Evolutionary conservation across 1,140 invertebrate genomes (phyloP), one percentile per base, ranked within the genome.

Genomic region (Aradophagus sp.): DNA sequence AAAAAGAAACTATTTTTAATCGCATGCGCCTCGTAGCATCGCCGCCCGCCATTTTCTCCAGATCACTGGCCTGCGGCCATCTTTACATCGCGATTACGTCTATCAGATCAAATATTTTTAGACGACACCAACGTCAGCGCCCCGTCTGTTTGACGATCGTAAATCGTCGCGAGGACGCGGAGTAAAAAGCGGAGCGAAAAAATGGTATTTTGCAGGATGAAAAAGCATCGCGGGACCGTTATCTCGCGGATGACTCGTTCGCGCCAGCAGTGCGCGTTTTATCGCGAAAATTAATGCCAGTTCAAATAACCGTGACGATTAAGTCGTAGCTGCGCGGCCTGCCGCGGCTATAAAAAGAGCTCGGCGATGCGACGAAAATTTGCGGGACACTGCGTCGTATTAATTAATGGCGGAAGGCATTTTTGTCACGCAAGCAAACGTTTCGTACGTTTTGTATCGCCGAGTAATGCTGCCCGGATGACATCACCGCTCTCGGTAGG

Each of bases 401-500:
- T 23, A 39, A 67, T 67, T 53, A 41, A 68, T 47, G 44, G 29
- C 32, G 34, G 38, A 34, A 53, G 47, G 61, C 29, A 32, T 65
- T 71, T 63, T 56, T 62, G 67, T 59, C 59, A 71, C 59, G 69
- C 56, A 19, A 72, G 20, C 20, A 8, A 4, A 8, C 20, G 4
- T n/a, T n/a, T n/a, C n/a, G n/a, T n/a, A 11, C 39, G 44, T 62
- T 58, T 68, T 50, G 68, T 77, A 77, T 67, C 32, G 48, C 27
- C 38, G 59, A 73, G 63, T 59, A 59, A 66, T 35, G 45, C 20
- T 35, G 38, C 29, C 35, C 38, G 62, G 71, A 80, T 80, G 76
- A 80, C 77, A 80, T 77, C 78, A 79, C 61, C 77, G 63, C 68
- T 68, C 73, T 74, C 65, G 20, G 39, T 52, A 27, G 38, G 38